These are phyloP conservation scores for Eulemur rufifrons DNA, from an alignment of 2,113 vertebrate genomes.

Conservation along the genomic window DNA sequence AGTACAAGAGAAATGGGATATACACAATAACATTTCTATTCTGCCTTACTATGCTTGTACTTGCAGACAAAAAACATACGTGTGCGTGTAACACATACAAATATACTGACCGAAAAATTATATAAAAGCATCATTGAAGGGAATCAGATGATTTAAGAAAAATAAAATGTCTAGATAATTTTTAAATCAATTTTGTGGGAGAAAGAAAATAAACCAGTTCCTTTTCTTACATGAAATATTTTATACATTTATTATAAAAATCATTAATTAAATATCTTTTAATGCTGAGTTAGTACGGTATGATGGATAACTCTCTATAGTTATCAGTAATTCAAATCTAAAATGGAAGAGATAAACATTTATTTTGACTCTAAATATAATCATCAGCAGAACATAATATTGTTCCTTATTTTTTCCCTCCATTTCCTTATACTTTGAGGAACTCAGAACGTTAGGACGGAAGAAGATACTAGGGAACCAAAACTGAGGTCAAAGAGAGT, in stretches of 20 bases:
- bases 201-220: background rate
- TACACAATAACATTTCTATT: background rate
- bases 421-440: background rate
- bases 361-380: background rate
- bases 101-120: background rate
- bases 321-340: background rate
- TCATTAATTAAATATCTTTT: background rate
- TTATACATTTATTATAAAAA: background rate
- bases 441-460: background rate
- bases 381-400: background rate
- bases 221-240: background rate
- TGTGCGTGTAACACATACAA: background rate
- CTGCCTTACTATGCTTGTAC: background rate
- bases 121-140: background rate
- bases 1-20: background rate
- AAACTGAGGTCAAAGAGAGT: background rate
- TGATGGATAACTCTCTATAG: background rate
- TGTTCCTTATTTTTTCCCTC: background rate
- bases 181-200: background rate
- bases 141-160: background rate
- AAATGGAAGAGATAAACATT: background rate
- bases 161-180: background rate
- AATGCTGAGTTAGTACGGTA: background rate
- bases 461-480: background rate
- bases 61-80: background rate